phyloP scores from a whole-genome alignment of 1,140 invertebrate species.

The Acromyrmex charruanus region DNA sequence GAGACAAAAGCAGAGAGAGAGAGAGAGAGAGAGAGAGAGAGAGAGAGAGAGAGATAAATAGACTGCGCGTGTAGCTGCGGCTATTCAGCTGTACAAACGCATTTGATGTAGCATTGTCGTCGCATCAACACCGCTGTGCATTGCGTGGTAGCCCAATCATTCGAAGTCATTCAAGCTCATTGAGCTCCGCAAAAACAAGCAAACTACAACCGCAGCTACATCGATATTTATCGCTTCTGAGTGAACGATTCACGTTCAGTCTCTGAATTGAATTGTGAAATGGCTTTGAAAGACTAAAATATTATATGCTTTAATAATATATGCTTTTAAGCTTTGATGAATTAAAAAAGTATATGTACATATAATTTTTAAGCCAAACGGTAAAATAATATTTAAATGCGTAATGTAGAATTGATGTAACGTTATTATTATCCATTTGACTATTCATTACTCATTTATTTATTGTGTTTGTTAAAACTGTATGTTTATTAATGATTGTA shows the following conservation, averaged over 20 bases:
- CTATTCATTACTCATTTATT: neutral
- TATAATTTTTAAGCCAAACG: neutral
- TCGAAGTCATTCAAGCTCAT: constrained; percentile 24
- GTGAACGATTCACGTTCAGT: constrained; percentile 13
- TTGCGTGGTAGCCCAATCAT: constrained; percentile 41
- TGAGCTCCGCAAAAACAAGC: constrained; percentile 38
- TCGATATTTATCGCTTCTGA: constrained; percentile 34
- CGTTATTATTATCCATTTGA: constrained; percentile 8
- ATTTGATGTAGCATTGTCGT: constrained; percentile 56
- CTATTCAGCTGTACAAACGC: constrained; percentile 48
- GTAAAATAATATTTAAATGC: neutral
- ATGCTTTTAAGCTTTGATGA: neutral
- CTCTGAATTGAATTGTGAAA: constrained; percentile 14
- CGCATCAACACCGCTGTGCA: constrained; percentile 6
- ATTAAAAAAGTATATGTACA: neutral
- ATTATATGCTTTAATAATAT: neutral
- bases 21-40: neutral
- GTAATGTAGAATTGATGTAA: neutral
- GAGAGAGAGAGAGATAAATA: constrained; percentile 16
- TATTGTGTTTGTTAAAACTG: neutral
- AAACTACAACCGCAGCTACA: neutral
- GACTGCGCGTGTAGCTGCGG: constrained; percentile 20
- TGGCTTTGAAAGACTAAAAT: neutral
- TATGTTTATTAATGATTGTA: constrained; percentile 18
- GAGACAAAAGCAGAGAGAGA: neutral